These are phyloP conservation scores for Mugil cephalus DNA, from an alignment of 2,113 vertebrate species.

Conservation along the genomic window DNA sequence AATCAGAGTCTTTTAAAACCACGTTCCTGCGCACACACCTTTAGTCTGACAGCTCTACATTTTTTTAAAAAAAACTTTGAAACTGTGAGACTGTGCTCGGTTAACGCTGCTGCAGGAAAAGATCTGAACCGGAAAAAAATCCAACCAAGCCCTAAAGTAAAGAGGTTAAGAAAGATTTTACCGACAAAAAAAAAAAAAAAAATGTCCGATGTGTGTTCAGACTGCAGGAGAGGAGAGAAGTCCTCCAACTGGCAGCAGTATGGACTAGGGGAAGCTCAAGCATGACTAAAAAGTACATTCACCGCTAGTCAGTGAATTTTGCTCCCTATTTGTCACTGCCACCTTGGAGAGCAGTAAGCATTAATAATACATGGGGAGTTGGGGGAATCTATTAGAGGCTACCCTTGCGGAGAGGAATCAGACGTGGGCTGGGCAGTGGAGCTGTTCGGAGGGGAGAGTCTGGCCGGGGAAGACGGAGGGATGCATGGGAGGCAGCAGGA, in stretches of 20 bases:
- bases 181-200: too few relatives aligned
- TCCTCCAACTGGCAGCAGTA: constrained; percentile 88
- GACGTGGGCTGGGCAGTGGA: constrained; percentile 78
- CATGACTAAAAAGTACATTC: constrained; percentile 99
- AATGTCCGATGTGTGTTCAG: too few relatives aligned
- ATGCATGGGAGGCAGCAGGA: constrained; percentile 20
- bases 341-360: constrained; percentile 94
- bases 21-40: too few relatives aligned
- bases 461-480: constrained; percentile 34
- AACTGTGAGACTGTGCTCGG: too few relatives aligned
- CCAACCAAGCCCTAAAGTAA: too few relatives aligned
- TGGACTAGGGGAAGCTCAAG: constrained; percentile 93
- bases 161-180: too few relatives aligned
- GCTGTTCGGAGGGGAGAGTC: constrained; percentile 51
- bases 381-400: constrained; percentile 97
- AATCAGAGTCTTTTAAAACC: too few relatives aligned
- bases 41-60: too few relatives aligned
- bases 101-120: too few relatives aligned
- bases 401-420: constrained; percentile 93
- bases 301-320: constrained; percentile 95
- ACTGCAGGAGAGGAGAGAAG: constrained; percentile 76
- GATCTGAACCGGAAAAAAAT: too few relatives aligned
- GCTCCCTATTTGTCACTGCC: constrained; percentile 99
- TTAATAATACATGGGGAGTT: constrained; percentile 98
- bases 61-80: too few relatives aligned